Base-by-base conservation (phyloP, 2,888 invertebrate genomes). In the Acronicta alni region DNA sequence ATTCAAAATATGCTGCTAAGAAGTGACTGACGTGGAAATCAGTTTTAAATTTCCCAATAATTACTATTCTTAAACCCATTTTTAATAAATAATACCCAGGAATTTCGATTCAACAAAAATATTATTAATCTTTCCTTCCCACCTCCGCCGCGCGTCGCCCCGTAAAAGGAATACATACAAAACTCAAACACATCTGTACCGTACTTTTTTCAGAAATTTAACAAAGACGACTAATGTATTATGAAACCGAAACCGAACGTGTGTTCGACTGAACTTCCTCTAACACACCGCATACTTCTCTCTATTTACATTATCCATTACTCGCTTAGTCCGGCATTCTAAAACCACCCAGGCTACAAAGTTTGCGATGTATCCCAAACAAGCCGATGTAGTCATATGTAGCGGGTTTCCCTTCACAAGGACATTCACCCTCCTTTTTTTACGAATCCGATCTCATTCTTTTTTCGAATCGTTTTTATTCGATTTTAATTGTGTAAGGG, bases 371-470 rank as follows among this genome's bases (percentile, higher is more conserved):
- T 82, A 87, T 48, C 15, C 35, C 38, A 26, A 70, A 76, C 63
- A 56, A 23, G 15, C 39, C 71, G 71, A 79, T 72, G 42, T 69
- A 58, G 53, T 63, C 65, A 55, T 59, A 43, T 59, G 44, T 58
- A 71, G 55, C 62, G 56, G 68, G 68, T 78, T 82, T 83, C 80
- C 85, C 78, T 81, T 62, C 59, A 77, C 84, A 88, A 90, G 92
- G 90, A 84, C 91, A 82, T 92, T 92, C 85, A 93, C 92, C 92
- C 88, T 80, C 61, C 71, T 79, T 90, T 89, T 90, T 85, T 81
- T 78, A 75, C 77, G 86, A 87, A 89, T 87, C 80, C 81, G 86
- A 88, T 86, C 82, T 84, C 82, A 79, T 86, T 86, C 87, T 88
- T 89, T 87, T 83, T 85, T 85, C 59, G 52, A 75, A 77, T 70